Conservation (phyloP, 2,888 invertebrate species). For the Drosophila lacicola region DNA sequence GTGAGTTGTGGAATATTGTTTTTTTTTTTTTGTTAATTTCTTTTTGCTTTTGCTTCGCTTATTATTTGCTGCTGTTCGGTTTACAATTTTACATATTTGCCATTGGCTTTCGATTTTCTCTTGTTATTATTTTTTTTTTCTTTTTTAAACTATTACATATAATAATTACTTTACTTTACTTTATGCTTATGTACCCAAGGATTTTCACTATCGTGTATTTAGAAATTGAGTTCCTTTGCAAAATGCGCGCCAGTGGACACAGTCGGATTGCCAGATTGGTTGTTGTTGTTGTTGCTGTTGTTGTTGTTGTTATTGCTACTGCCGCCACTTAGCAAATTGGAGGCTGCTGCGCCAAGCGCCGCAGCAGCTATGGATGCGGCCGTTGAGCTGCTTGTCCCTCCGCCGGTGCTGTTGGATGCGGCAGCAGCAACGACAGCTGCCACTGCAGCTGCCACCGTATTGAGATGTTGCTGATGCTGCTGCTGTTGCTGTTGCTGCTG, state of each 20-base stretch:
- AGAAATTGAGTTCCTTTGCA: conserved; percentile 82
- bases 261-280: conserved; percentile 61
- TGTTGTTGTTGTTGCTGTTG: conserved; percentile 49
- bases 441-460: conserved; percentile 68
- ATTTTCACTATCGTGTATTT: conserved; percentile 78
- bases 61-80: conserved; percentile 49
- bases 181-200: conserved; percentile 77
- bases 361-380: conserved; percentile 65
- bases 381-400: conserved; percentile 46
- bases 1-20: conserved; percentile 36
- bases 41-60: conserved; percentile 34
- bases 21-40: conserved; percentile 15
- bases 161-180: conserved; percentile 59
- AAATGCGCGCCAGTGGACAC: conserved; percentile 71
- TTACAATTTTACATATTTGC: conserved; percentile 53
- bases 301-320: conserved; percentile 41
- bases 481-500: conserved; percentile 68
- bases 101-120: conserved; percentile 16
- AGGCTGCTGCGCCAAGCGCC: conserved; percentile 67
- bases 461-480: conserved; percentile 74
- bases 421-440: conserved; percentile 76
- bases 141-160: conserved; percentile 63
- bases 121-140: conserved; percentile 9
- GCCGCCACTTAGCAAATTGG: conserved; percentile 64
- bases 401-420: conserved; percentile 57